Evolutionary conservation across 2,113 vertebrate genomes (phyloP), one percentile per base, ranked within the genome.

Genomic region (Microtus oregoni): DNA sequence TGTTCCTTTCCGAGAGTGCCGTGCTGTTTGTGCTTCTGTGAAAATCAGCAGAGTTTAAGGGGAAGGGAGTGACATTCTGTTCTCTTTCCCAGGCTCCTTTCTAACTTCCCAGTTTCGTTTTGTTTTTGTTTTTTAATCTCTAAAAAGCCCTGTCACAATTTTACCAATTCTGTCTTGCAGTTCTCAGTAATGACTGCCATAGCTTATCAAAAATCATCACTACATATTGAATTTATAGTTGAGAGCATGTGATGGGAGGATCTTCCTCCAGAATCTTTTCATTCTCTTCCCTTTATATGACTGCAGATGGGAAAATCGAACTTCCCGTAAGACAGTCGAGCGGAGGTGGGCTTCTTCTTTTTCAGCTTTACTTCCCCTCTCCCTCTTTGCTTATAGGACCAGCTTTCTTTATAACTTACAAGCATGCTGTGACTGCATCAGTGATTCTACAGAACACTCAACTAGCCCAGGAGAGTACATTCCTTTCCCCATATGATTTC

Each of bases 211-310:
- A 91, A 52, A 68, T 94, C 92, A 96, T 98, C 97, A 97, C 96
- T 97, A 97, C 89, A 70, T 22, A 96, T 98, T 98, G 98, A 88
- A 92, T 96, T 96, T 97, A 98, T 41, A 0, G 55, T 94, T 91
- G 91, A 95, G 86, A 72, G 98, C 97, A 98, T 97, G 81, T 0
- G 72, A 63, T 92, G 79, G 90, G 98, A 98, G 98, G 97, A 98
- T 94, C 58, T 92, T 70, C 11, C 7, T 97, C 90, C 98, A 98
- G 96, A 96, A 96, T 94, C 96, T 96, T 96, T 97, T 96, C 86
- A 89, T 47, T 96, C 96, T 96, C 97, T 95, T 81, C 44, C 41
- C 79, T 77, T 97, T 73, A 96, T 83, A 89, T 20, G 88, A 20
- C 50, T 95, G 20, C 85, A 79, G 35, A 92, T 93, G 79, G 65